Evolutionary conservation across 2,797 vertebrate genomes (phyloP), one percentile per base, ranked within the genome.

Genomic region (Halcyon chelicuti): DNA sequence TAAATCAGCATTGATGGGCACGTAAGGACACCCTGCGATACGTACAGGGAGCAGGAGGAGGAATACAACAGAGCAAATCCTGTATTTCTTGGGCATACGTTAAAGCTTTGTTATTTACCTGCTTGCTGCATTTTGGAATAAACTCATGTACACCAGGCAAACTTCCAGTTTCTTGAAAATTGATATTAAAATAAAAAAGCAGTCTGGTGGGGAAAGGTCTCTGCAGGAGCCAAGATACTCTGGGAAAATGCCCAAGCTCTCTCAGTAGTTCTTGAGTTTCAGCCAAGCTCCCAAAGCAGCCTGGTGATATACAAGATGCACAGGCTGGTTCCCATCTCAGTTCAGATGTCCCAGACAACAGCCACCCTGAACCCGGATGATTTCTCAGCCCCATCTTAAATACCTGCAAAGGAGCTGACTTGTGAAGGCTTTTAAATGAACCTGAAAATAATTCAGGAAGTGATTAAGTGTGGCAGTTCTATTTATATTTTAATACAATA

Each of bases 211-310:
- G 83, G 63, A 92, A 19, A 82, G 77, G 83, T 88, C 76, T 91
- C 67, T 71, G 60, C 57, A 58, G 71, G 51, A 96, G 90, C 88
- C 88, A 95, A 85, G 86, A 85, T 12, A 57, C 83, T 87, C 88
- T 77, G 93, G 93, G 90, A 95, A 95, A 95, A 90, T 71, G 52
- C 95, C 90, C 90, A 94, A 84, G 65, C 16, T 28, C 77, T 66
- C 80, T 85, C 77, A 71, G 71, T 84, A 75, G 66, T 37, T 96
- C 63, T 19, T 90, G 80, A 89, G 88, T 70, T 87, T 77, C 74
- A 92, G 73, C 92, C 94, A 93, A 94, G 61, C 57, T 93, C 72
- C 74, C 4, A 1, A 81, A 93, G 63, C 49, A 94, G 76, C 18
- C 60, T 58, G 60, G 65, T 90, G 73, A 62, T 88, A 86, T 2